Percentiles rank a stretch among this genome's conserved stretches.
phyloP scores from a whole-genome alignment of 2,113 vertebrate species.

The Pollachius pollachius region DNA sequence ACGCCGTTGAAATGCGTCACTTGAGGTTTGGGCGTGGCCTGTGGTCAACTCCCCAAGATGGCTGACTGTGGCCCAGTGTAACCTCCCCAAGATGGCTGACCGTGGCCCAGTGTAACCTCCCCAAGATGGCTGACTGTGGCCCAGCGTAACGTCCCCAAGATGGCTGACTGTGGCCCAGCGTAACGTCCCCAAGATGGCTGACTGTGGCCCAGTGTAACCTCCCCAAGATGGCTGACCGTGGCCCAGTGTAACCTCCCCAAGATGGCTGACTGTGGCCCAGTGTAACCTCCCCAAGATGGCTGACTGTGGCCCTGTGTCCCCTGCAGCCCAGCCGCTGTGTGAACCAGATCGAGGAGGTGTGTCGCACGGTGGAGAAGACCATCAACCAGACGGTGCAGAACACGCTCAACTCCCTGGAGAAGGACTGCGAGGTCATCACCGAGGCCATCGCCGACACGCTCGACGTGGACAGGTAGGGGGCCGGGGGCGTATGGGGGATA shows the following conservation, averaged over 20 bases:
- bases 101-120: background rate
- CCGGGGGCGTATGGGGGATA: background rate
- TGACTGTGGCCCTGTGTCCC: background rate
- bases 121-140: background rate
- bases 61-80: too few relatives aligned
- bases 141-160: background rate
- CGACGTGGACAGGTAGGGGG: constrained; percentile 62
- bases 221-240: too few relatives aligned
- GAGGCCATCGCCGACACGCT: constrained; percentile 66
- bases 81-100: too few relatives aligned
- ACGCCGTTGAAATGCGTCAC: too few relatives aligned
- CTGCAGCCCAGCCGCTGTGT: constrained; percentile 80
- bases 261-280: background rate
- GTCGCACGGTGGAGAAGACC: constrained; percentile 78
- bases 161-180: background rate
- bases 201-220: too few relatives aligned
- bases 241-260: background rate
- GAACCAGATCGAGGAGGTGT: constrained; percentile 82
- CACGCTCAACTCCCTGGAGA: constrained; percentile 80
- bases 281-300: background rate
- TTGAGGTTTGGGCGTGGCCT: background rate
- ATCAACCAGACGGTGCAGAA: constrained; percentile 83
- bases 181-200: background rate
- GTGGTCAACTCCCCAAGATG: background rate
- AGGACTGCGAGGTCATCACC: constrained; percentile 77